Evolutionary conservation across 2,113 vertebrate species (phyloP), one percentile per base, ranked within the genome.

Genomic region (Periophthalmus modestus): DNA sequence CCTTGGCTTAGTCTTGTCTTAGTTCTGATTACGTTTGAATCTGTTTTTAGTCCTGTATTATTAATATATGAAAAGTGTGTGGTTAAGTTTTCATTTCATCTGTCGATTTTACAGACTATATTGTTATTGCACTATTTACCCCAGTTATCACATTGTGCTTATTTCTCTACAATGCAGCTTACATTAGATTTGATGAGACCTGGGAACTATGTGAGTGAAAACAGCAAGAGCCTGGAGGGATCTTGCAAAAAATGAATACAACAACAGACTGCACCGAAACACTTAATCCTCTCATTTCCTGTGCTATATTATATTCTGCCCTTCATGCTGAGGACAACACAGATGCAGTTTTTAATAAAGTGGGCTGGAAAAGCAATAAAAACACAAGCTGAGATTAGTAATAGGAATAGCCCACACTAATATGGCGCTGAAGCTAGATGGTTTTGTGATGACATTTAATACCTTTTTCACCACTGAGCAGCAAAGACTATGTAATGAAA

Each of bases 201-300:
- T 86, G 80, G 82, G 79, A 86, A 86, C 82, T 73, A 80, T 85
- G 76, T 74, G 62, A 82, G 67, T 68, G 72, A 88, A 85, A 88
- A 88, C 85, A 84, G 73, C 57, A 69, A 69, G 65, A 82, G 83
- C 81, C 81, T 74, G 21, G 71, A 78, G 72, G 77, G 78, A 80
- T 88, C 85, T 75, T 71, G 85, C 82, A 85, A 62, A 72, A n/a
- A 88, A 87, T 88, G 69, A 82, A 91, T 71, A 81, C 28, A 88
- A 88, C 82, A 89, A 80, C 83, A 82, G 79, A 36, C 74, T 16
- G 21, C 78, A 72, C 87, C 58, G 0, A 33, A 85, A 77, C 73
- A 77, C 21, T 75, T 68, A 81, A 78, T 47, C 77, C 69, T 47
- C 80, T 88, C 87, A 90, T 88, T 81, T 91, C 88, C 86, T 87